Percentiles rank a stretch among this genome's conserved stretches.
These are phyloP conservation scores for Callaeas wilsoni DNA, from an alignment of 2,113 vertebrate genomes.

Conservation along the genomic window DNA sequence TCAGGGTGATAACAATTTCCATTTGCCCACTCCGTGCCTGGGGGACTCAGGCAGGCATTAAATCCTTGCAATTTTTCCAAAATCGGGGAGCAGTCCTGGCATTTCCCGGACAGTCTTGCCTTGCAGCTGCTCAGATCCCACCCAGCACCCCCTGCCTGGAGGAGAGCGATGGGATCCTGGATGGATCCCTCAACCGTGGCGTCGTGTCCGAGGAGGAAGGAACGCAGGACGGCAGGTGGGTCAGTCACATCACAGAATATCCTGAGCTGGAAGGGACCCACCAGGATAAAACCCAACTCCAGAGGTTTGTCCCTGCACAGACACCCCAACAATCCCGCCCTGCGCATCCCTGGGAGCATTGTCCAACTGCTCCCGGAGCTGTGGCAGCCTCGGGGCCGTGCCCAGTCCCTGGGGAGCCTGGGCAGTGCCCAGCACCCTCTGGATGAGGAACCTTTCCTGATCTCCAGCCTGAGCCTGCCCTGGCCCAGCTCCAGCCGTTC, in stretches of 20 bases:
- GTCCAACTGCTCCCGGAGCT: neutral
- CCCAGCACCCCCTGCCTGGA: neutral
- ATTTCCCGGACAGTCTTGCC: neutral
- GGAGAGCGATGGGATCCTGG: neutral
- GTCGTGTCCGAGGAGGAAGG: neutral
- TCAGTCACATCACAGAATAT: neutral
- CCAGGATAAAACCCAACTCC: neutral
- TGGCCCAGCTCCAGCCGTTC: neutral
- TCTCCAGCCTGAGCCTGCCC: neutral
- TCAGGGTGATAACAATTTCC: neutral
- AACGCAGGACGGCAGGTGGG: neutral
- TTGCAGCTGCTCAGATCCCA: neutral
- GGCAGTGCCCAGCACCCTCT: neutral
- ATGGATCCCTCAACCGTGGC: neutral
- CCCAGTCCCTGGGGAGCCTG: neutral
- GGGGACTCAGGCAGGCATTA: neutral
- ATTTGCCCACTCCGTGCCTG: accelerated
- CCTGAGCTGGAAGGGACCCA: neutral
- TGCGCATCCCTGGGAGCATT: accelerated
- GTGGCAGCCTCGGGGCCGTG: neutral
- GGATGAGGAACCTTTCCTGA: neutral
- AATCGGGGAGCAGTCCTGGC: neutral
- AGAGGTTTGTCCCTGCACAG: neutral
- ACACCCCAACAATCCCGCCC: neutral
- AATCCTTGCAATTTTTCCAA: neutral